Conservation (phyloP, 2,797 vertebrate genomes). For the Thamnophis elegans region DNA sequence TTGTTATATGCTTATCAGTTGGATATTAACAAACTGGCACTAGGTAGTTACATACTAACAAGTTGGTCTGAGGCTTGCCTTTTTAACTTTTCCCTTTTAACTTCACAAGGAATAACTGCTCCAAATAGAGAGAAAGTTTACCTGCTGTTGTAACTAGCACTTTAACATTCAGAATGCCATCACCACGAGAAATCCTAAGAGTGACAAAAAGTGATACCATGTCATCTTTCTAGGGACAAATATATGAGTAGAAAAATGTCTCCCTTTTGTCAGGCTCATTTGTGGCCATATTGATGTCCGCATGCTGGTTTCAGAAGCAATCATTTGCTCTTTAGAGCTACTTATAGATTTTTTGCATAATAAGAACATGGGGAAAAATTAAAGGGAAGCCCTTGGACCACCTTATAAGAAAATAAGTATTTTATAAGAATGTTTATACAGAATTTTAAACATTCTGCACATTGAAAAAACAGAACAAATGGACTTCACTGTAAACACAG, state of each 20-base stretch:
- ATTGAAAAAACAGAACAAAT: background rate
- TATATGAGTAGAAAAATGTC: background rate
- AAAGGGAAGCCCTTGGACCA: background rate
- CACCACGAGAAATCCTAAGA: background rate
- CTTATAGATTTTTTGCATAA: background rate
- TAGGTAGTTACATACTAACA: background rate
- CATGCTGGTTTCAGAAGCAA: background rate
- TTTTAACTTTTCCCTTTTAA: background rate
- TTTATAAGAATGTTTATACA: background rate
- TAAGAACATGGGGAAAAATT: background rate
- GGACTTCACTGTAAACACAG: background rate
- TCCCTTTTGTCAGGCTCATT: background rate
- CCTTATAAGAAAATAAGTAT: background rate
- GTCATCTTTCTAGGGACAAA: background rate
- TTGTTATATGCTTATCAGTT: background rate
- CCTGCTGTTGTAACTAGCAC: background rate
- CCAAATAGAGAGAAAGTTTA: background rate
- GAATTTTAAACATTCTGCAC: background rate
- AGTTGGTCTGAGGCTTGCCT: background rate
- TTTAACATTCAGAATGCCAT: background rate
- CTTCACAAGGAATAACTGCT: background rate
- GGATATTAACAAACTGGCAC: background rate
- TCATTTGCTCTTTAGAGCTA: background rate
- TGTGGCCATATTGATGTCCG: background rate
- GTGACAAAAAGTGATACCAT: background rate